Base-by-base conservation (phyloP, 1,140 invertebrate genomes). In the Pinna nobilis region DNA sequence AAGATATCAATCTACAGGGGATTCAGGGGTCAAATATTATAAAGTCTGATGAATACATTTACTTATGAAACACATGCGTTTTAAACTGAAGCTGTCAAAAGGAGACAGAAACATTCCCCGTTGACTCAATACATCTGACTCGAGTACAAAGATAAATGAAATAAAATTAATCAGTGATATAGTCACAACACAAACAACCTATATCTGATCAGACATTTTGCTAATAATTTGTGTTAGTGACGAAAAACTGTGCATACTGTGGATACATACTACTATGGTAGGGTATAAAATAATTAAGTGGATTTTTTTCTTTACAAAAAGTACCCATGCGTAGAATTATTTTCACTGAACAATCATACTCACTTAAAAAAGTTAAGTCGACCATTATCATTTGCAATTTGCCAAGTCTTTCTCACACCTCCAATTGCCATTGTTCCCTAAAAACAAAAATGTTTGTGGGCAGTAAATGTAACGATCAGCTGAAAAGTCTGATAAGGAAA, bases 401-500 rank as follows among this genome's bases (percentile, higher is more conserved):
- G 32, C 69, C 69, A 70, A 3, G 74, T 68, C 30, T 60, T 61
- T 15, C 30, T 59, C 0, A 64, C 32, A 39, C 74, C 74, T 2
- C 74, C 74, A 15, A 35, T 49, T 3, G 44, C 69, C 11, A 71
- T 64, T 18, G 70, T 63, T 11, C 74, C 69, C 74, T 76, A 23
- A 32, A 1, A 30, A 53, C 3, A 53, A 13, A 30, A 44, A 41
- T n/a, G 18, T 35, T 13, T 25, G 18, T n/a, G 33, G 3, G 77
- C 70, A 35, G 70, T 37, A 70, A 79, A 72, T 3, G 73, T 47
- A 11, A 65, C 25, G 18, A 47, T 44, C 9, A 9, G 9, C n/a
- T 44, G 39, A 44, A 11, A 50, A 95, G 93, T 94, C 97, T 97
- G 1, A 97, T 90, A 7, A 95, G 96, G 74, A 98, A 94, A 0